Percentiles rank a stretch among this genome's conserved stretches.
phyloP scores from a whole-genome alignment of 2,888 invertebrate species.

The Drosophila pullipes region DNA sequence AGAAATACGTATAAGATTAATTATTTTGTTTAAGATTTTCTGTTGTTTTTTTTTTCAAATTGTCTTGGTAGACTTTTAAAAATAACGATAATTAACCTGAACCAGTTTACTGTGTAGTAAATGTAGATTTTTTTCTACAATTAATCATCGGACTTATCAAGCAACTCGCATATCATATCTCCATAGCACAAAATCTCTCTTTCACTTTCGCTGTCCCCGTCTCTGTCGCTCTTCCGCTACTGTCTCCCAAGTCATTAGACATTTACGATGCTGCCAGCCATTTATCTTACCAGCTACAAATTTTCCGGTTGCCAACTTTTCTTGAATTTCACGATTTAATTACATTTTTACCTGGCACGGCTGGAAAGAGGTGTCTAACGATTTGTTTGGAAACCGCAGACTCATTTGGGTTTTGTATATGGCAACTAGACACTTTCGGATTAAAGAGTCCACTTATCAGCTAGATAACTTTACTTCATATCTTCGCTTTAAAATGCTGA shows the following conservation, averaged over 20 bases:
- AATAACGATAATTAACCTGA: background rate
- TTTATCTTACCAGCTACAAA: slow-evolving; percentile 24
- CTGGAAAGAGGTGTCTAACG: slow-evolving; percentile 18
- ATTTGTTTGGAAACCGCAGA: slow-evolving; percentile 30
- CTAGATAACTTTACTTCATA: background rate
- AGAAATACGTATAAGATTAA: background rate
- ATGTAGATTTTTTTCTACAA: background rate
- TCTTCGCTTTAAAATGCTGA: slow-evolving; percentile 1
- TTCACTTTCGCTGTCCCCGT: slow-evolving; percentile 1
- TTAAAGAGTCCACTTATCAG: slow-evolving; percentile 4
- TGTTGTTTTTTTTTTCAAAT: background rate
- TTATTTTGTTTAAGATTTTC: background rate
- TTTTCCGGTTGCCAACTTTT: slow-evolving; percentile 32
- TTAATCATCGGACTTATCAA: slow-evolving; percentile 25
- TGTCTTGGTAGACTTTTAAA: background rate
- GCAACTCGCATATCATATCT: slow-evolving; percentile 10
- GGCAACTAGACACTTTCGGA: slow-evolving; percentile 6
- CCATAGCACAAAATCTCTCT: slow-evolving; percentile 8
- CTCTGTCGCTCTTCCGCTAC: background rate
- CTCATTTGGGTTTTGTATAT: slow-evolving; percentile 25
- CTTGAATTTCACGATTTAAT: slow-evolving; percentile 24
- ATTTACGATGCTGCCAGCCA: slow-evolving; percentile 26
- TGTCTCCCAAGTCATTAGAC: slow-evolving; percentile 12
- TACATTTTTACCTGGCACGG: slow-evolving; percentile 38
- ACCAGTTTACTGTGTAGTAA: background rate